Evolutionary conservation across 2,113 vertebrate genomes (phyloP).

Genomic region (Dermatemys mawii): DNA sequence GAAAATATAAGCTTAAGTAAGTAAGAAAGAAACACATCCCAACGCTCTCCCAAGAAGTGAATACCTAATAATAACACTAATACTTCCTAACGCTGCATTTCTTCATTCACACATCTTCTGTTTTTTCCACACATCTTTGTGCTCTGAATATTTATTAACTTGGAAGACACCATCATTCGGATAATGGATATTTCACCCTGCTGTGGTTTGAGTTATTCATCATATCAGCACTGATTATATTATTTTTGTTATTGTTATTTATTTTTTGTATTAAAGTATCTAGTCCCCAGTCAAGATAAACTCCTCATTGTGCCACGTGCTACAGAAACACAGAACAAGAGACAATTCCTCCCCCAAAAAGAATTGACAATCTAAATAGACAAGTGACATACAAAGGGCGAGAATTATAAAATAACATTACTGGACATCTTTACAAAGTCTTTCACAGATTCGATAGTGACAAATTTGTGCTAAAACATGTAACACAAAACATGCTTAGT

Average conservation of each 20-base stretch:
- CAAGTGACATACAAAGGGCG: background rate
- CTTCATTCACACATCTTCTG: background rate
- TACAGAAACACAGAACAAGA: background rate
- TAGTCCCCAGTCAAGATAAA: accelerated
- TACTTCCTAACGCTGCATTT: background rate
- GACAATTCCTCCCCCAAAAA: background rate
- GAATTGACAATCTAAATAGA: background rate
- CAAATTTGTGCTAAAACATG: background rate
- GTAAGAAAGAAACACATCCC: background rate
- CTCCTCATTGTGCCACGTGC: background rate
- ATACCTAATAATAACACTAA: background rate
- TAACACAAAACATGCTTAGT: background rate
- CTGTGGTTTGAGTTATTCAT: background rate
- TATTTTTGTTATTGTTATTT: background rate
- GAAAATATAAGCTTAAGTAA: background rate
- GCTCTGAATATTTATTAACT: background rate
- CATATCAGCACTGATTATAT: background rate
- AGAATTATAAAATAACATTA: background rate
- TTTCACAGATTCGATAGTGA: background rate
- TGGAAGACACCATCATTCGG: accelerated
- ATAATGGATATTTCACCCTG: background rate
- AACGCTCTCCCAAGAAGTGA: background rate
- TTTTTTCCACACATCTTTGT: background rate
- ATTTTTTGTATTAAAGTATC: background rate
- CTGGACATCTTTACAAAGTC: background rate